phyloP scores from a whole-genome alignment of 2,797 vertebrate species.

The Dryobates pubescens region DNA sequence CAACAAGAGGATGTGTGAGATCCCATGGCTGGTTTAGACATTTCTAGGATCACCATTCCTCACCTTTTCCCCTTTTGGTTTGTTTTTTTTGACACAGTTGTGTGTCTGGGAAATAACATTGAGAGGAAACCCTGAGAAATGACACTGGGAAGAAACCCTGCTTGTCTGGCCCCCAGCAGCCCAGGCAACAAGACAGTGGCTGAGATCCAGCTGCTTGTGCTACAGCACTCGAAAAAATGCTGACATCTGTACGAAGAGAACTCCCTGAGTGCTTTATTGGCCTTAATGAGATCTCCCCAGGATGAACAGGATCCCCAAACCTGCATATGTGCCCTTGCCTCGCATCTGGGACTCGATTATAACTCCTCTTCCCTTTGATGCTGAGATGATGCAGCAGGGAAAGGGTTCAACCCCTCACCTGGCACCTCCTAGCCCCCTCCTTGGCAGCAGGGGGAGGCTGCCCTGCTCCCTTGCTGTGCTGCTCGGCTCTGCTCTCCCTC shows the following conservation, averaged over 20 bases:
- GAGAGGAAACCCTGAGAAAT: neutral
- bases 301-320: neutral
- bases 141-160: neutral
- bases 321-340: neutral
- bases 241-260: conserved; percentile 7
- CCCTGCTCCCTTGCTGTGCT: neutral
- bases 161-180: neutral
- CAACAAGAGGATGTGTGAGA: neutral
- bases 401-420: neutral
- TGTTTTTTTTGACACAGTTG: no score
- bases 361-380: neutral
- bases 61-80: neutral
- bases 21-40: neutral
- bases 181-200: neutral
- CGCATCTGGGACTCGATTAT: neutral
- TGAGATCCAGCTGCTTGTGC: neutral
- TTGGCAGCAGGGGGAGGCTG: neutral
- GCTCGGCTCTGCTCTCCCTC: neutral
- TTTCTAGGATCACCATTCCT: neutral
- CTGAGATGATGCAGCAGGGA: neutral
- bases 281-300: neutral
- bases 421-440: neutral
- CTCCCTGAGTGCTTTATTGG: neutral
- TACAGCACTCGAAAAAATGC: neutral
- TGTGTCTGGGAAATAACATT: neutral